Conservation (phyloP, 2,797 vertebrate genomes). For the Dendrocincla tyrannina region DNA sequence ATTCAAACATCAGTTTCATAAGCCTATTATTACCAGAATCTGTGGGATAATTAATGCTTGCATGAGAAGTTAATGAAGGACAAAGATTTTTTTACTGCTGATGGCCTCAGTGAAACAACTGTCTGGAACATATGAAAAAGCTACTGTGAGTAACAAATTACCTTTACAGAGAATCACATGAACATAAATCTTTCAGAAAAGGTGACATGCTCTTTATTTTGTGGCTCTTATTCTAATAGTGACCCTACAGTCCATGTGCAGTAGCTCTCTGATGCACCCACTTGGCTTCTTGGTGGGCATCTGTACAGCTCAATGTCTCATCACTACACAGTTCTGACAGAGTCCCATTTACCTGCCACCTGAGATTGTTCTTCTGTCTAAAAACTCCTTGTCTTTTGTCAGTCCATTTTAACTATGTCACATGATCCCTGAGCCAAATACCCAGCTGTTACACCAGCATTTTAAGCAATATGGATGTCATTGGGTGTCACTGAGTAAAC, state of each 20-base stretch:
- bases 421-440: background rate
- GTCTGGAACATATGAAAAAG: constrained; percentile 32
- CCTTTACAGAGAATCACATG: background rate
- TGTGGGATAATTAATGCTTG: constrained; percentile 35
- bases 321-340: background rate
- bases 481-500: background rate
- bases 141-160: constrained; percentile 32
- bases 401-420: background rate
- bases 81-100: constrained; percentile 33
- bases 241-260: background rate
- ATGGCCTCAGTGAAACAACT: constrained; percentile 46
- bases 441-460: background rate
- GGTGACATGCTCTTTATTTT: background rate
- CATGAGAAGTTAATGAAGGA: constrained; percentile 50
- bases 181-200: background rate
- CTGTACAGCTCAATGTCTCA: background rate
- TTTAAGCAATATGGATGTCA: background rate
- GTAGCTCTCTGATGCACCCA: background rate
- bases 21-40: constrained; percentile 12
- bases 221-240: background rate
- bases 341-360: background rate
- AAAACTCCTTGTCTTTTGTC: background rate
- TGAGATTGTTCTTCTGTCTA: background rate
- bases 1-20: background rate
- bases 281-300: background rate